Base-by-base conservation (phyloP, 2,888 invertebrate genomes). In the Tortricodes alternella region DNA sequence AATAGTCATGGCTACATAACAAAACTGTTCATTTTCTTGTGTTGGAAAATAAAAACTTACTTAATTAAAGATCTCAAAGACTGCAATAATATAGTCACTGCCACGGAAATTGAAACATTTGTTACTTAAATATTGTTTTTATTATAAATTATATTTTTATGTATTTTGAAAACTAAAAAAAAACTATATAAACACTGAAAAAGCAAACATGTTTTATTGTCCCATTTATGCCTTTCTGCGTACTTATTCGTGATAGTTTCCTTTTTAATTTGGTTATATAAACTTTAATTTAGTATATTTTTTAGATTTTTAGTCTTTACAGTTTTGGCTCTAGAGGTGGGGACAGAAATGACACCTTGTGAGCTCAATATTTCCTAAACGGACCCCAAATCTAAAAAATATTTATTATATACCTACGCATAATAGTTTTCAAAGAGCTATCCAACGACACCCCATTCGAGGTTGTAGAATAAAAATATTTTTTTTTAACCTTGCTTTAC, bases 31-130 rank as follows among this genome's bases (percentile, higher is more conserved):
- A 48, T 50, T 41, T 53, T 37, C 46, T 60, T 58, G 49, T 51
- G 48, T 57, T 57, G 44, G 55, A 48, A 46, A 53, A 52, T 52
- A 41, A 43, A 53, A 62, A 55, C 67, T 70, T 53, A 60, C 52
- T 73, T 75, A 67, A 70, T 66, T 68, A 66, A 81, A 82, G 79
- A 80, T 80, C 80, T 80, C 80, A 80, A 82, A 85, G 85, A 85
- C 86, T 86, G 86, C 79, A 74, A 77, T 78, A 82, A 85, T 89
- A 89, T 89, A 89, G 90, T 89, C 85, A 88, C 82, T 84, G 86
- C 85, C 83, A 77, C 68, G 69, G 69, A 80, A 76, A 78, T 59
- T 76, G 63, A 77, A 55, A 82, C 65, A 64, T 78, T 81, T 85
- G 81, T 85, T 85, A 83, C 71, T 68, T 73, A 71, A 75, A 64